phyloP scores from a whole-genome alignment of 2,888 invertebrate genomes.

The Exephanes ischioxanthus region DNA sequence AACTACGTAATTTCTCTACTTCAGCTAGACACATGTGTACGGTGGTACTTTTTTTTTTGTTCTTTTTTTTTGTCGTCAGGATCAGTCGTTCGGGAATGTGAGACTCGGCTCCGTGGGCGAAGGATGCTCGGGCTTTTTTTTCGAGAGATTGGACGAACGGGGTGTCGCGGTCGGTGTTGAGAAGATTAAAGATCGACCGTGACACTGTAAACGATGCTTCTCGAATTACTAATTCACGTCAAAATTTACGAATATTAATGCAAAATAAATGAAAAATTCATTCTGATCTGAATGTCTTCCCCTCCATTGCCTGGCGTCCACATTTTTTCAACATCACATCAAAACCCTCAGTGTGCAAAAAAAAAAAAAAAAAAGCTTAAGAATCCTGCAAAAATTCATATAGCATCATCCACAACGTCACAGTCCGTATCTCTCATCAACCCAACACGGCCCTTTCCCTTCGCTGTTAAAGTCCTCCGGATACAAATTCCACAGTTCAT shows the following conservation, averaged over 20 bases:
- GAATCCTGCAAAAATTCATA: neutral
- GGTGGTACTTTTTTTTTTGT: constrained; percentile 27
- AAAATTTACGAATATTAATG: neutral
- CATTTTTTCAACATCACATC: neutral
- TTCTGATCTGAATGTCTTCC: neutral
- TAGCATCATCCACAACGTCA: neutral
- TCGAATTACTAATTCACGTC: neutral
- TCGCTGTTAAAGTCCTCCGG: neutral
- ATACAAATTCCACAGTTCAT: neutral
- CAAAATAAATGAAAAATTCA: neutral
- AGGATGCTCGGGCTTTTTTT: constrained; percentile 7
- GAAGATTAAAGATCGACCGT: constrained; percentile 23
- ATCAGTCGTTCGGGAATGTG: constrained; percentile 43
- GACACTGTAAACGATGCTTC: constrained; percentile 5
- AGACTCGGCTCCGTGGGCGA: constrained; percentile 14
- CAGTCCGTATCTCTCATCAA: neutral
- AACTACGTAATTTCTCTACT: constrained; percentile 45
- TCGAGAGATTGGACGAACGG: constrained; percentile 5
- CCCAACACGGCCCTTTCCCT: neutral
- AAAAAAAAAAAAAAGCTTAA: neutral
- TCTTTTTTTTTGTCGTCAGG: constrained; percentile 19
- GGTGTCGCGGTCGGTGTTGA: neutral
- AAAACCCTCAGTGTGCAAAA: neutral
- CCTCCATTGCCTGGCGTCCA: neutral
- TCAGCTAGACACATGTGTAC: constrained; percentile 37